Conservation (phyloP, 2,888 invertebrate species). For the Amiota communis region DNA sequence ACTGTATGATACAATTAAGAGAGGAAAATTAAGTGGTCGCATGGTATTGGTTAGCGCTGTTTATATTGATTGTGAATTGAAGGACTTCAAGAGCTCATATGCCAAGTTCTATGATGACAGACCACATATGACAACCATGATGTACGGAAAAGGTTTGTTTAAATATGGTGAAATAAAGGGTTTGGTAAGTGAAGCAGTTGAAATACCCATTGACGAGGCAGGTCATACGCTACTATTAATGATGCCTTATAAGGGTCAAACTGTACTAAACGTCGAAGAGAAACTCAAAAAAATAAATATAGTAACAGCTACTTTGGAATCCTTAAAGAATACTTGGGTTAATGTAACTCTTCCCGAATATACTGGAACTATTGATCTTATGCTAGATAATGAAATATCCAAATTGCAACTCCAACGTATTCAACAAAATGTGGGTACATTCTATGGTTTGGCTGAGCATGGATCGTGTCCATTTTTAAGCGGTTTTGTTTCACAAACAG, state of each 20-base stretch:
- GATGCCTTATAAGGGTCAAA: not conserved
- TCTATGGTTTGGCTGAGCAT: not conserved
- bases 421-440: not conserved
- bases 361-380: not conserved
- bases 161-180: not conserved
- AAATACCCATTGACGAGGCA: constrained; percentile 1
- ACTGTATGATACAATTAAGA: not conserved
- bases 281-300: not conserved
- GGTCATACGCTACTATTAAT: not conserved
- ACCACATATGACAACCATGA: not conserved
- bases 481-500: not conserved
- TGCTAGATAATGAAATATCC: not conserved
- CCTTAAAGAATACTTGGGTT: constrained; percentile 7
- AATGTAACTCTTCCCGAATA: constrained; percentile 3
- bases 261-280: not conserved
- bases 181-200: not conserved
- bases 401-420: not conserved
- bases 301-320: not conserved
- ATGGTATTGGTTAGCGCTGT: constrained; percentile 11
- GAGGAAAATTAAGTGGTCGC: not conserved
- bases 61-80: not conserved
- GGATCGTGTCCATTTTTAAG: constrained; percentile 6
- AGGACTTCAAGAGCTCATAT: not conserved
- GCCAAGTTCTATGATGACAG: constrained; percentile 7
- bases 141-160: not conserved